Evolutionary conservation across 2,888 invertebrate genomes (phyloP).

Genomic region (Augiades crinisus): DNA sequence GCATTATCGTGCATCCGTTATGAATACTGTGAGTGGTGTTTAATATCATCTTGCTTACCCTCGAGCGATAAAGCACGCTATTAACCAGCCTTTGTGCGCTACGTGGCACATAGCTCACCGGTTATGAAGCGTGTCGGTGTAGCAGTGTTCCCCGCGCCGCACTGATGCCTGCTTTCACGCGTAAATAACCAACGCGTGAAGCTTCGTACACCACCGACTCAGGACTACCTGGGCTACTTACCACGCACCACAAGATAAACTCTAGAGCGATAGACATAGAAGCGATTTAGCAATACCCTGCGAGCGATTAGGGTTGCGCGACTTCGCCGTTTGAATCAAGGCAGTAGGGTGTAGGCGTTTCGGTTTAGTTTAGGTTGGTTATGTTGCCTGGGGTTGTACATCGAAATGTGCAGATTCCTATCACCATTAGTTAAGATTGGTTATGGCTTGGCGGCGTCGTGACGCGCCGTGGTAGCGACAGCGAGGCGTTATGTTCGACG

Average conservation of each 20-base stretch:
- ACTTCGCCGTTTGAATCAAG: no score
- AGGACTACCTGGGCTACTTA: slow-evolving; percentile 5
- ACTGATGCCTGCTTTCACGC: slow-evolving; percentile 25
- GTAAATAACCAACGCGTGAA: slow-evolving; percentile 38
- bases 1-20: neutral
- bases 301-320: neutral
- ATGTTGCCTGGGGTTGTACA: neutral
- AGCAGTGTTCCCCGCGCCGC: slow-evolving; percentile 5
- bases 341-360: neutral
- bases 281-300: neutral
- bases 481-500: slow-evolving; percentile 19
- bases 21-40: neutral
- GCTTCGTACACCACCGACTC: slow-evolving; percentile 10
- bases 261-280: neutral
- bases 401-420: neutral
- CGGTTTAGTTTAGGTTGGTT: neutral
- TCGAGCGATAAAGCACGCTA: slow-evolving; percentile 1
- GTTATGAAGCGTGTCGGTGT: slow-evolving; percentile 7
- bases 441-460: slow-evolving; percentile 2
- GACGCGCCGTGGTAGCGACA: slow-evolving; percentile 17
- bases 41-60: neutral
- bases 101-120: slow-evolving; percentile 1
- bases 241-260: neutral
- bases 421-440: slow-evolving; percentile 8
- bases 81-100: neutral